Percentiles rank a stretch among this genome's conserved stretches.
phyloP scores from a whole-genome alignment of 2,113 vertebrate species.

The Erythrolamprus reginae region DNA sequence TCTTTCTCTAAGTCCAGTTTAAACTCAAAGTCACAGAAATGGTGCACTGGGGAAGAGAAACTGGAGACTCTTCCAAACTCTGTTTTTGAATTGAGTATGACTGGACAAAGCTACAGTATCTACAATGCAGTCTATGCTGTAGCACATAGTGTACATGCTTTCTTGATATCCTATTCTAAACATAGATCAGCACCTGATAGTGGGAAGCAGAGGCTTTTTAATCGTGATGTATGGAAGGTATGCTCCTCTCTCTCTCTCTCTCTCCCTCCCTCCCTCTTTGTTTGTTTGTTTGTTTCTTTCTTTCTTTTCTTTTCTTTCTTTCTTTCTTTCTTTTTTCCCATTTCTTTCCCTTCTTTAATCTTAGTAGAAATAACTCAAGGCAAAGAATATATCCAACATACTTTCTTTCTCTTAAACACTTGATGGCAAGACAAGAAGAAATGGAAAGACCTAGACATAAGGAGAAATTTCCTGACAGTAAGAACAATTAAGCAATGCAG shows the following conservation, averaged over 20 bases:
- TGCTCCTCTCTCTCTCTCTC: neutral
- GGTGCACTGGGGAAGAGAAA: neutral
- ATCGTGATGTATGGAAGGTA: neutral
- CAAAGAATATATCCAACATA: too few relatives aligned
- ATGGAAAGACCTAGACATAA: too few relatives aligned
- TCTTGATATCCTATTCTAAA: neutral
- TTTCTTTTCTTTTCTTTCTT: too few relatives aligned
- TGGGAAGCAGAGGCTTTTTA: neutral
- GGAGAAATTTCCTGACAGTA: too few relatives aligned
- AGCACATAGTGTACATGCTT: neutral
- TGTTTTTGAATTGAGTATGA: neutral
- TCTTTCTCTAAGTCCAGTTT: neutral
- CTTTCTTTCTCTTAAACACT: too few relatives aligned
- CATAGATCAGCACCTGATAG: neutral
- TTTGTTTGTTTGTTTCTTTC: too few relatives aligned
- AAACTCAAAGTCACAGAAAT: neutral
- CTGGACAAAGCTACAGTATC: neutral
- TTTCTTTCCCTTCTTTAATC: too few relatives aligned
- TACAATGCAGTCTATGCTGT: neutral
- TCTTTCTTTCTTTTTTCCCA: too few relatives aligned
- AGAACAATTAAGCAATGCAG: too few relatives aligned
- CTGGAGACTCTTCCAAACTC: neutral
- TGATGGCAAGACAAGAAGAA: too few relatives aligned
- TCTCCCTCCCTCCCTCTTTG: too few relatives aligned
- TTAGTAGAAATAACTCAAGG: too few relatives aligned